phyloP scores from a whole-genome alignment of 2,113 vertebrate species.

The Octodon degus region DNA sequence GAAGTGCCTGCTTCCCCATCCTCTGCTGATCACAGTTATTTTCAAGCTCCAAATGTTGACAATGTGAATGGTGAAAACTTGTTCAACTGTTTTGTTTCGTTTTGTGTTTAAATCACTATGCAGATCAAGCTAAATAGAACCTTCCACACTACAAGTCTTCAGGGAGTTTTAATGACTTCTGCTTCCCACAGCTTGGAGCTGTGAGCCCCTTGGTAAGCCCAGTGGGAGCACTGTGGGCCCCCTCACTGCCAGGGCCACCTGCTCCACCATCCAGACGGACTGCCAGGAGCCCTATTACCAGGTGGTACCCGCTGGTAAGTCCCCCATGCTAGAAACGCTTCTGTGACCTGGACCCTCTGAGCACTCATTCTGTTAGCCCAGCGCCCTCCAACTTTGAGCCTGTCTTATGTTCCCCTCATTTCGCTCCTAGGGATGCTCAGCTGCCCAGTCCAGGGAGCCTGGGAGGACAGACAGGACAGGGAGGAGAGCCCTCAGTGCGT shows the following conservation, averaged over 20 bases:
- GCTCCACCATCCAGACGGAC: constrained; percentile 57
- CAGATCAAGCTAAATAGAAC: neutral
- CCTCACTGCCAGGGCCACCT: neutral
- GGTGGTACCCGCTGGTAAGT: constrained; percentile 78
- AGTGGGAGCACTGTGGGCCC: constrained; percentile 65
- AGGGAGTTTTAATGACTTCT: neutral
- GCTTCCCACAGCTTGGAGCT: constrained; percentile 78
- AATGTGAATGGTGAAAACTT: constrained; percentile 75
- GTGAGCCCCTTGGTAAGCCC: constrained; percentile 64
- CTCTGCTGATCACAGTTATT: neutral
- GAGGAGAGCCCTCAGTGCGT: constrained; percentile 77
- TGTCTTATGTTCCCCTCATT: neutral
- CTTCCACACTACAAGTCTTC: neutral
- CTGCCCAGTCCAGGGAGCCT: constrained; percentile 77
- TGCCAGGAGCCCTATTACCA: constrained; percentile 85
- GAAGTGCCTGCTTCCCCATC: neutral
- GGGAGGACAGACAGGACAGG: constrained; percentile 69
- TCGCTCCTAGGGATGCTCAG: constrained; percentile 79
- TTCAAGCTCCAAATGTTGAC: constrained; percentile 60
- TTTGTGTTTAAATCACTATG: neutral
- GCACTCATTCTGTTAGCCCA: neutral
- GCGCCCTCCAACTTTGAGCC: neutral
- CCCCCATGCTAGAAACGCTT: neutral
- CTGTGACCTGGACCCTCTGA: neutral
- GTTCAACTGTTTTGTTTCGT: constrained; percentile 68